Evolutionary conservation across 2,888 invertebrate species (phyloP), one percentile per base, ranked within the genome.

Genomic region (Diarsia mendica): DNA sequence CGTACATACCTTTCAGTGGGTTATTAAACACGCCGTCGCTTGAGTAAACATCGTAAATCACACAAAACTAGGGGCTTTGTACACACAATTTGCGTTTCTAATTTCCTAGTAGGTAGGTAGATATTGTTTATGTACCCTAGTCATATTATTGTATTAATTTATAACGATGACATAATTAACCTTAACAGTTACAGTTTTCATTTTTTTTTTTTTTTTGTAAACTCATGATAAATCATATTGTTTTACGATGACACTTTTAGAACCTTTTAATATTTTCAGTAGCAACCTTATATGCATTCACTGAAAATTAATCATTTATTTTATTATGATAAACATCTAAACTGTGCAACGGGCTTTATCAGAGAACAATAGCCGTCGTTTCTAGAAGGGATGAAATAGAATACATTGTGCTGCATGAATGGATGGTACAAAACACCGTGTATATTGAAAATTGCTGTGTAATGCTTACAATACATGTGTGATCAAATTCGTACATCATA

Each of bases 11-110:
- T 92, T 92, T 92, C 90, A 91, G 90, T 89, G 90, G 91, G 92
- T 93, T 94, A 94, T 94, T 94, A 94, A 94, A 93, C 92, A 93
- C 89, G 89, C 91, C 91, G 91, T 90, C 89, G 91, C 92, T 91
- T 92, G 88, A 92, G 92, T 90, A 94, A 93, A 93, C 93, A 93
- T 91, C 92, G 91, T 95, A 94, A 94, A 95, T 95, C 94, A 94
- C 89, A 92, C 92, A 92, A 91, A 94, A 94, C 93, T 93, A 94
- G 91, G 89, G 90, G 90, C 90, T 93, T 89, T 89, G 91, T 90
- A 91, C 89, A 92, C 91, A 90, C 89, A 93, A 94, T 94, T 94
- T 94, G 93, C 92, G 91, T 93, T 93, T 93, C 92, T 93, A 92
- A 94, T 94, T 93, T 92, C 90, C 90, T 89, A 88, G 83, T 87